Conservation (phyloP, 1,140 invertebrate genomes). For the Helicoverpa zea region DNA sequence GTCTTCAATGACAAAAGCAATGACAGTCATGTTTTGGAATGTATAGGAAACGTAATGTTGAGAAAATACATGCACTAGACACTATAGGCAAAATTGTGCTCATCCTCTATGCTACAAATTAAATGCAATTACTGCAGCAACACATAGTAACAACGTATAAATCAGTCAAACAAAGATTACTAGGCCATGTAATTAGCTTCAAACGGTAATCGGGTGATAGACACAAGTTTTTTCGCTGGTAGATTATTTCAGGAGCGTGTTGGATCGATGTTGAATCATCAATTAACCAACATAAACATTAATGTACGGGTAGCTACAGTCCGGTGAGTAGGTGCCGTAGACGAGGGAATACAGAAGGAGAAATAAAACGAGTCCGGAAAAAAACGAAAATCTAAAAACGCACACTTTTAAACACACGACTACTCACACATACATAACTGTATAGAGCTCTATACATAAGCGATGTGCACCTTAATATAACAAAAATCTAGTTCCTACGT, state of each 20-base stretch:
- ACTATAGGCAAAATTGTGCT: background rate
- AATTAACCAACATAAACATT: slow-evolving; percentile 36
- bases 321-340: slow-evolving; percentile 9
- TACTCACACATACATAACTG: no score
- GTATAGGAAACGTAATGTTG: no score
- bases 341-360: background rate
- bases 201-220: background rate
- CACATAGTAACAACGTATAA: background rate
- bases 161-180: slow-evolving; percentile 11
- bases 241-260: slow-evolving; percentile 29
- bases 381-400: no score
- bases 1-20: no score
- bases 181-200: background rate
- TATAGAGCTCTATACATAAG: no score
- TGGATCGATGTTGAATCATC: slow-evolving; percentile 30
- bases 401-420: no score
- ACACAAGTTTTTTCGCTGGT: background rate
- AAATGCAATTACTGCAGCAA: background rate
- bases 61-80: background rate
- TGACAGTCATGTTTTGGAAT: no score
- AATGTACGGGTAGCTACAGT: slow-evolving; percentile 45
- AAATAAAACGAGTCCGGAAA: background rate
- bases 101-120: background rate
- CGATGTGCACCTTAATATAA: no score
- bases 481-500: no score